These are phyloP conservation scores for Hemiprocne comata DNA, from an alignment of 2,113 vertebrate species.

Conservation along the genomic window DNA sequence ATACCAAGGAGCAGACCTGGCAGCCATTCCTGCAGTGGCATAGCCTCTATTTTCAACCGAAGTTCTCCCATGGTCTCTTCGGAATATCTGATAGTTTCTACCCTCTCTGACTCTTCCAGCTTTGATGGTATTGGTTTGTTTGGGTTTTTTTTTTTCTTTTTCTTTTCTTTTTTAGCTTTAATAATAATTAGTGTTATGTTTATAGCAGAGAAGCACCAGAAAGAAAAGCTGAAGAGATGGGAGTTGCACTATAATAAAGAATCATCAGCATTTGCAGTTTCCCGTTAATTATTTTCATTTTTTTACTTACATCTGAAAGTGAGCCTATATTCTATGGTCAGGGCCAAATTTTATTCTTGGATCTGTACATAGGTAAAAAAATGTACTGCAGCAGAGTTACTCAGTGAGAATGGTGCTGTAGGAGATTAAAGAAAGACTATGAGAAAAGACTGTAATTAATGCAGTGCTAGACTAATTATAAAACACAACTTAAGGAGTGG, in stretches of 20 bases:
- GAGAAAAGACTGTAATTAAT: neutral
- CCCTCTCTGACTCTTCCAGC: neutral
- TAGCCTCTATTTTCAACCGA: neutral
- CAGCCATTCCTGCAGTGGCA: neutral
- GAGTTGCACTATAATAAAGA: neutral
- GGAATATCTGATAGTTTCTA: neutral
- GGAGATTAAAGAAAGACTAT: neutral
- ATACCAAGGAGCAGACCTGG: neutral
- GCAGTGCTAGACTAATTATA: neutral
- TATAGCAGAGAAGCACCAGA: neutral
- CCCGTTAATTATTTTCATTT: neutral
- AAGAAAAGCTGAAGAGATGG: neutral
- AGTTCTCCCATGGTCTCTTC: neutral
- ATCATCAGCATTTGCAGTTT: neutral
- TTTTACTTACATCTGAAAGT: slow-evolving; percentile 5
- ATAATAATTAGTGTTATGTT: neutral
- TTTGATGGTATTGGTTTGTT: neutral
- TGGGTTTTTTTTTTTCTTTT: neutral
- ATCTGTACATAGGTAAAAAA: neutral
- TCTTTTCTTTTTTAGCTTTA: neutral
- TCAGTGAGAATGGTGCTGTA: neutral
- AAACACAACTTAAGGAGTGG: neutral
- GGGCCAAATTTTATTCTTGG: neutral
- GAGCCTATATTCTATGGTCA: neutral
- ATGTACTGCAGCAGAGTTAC: neutral